Evolutionary conservation across 2,113 vertebrate species (phyloP).

Genomic region (Chitala chitala): DNA sequence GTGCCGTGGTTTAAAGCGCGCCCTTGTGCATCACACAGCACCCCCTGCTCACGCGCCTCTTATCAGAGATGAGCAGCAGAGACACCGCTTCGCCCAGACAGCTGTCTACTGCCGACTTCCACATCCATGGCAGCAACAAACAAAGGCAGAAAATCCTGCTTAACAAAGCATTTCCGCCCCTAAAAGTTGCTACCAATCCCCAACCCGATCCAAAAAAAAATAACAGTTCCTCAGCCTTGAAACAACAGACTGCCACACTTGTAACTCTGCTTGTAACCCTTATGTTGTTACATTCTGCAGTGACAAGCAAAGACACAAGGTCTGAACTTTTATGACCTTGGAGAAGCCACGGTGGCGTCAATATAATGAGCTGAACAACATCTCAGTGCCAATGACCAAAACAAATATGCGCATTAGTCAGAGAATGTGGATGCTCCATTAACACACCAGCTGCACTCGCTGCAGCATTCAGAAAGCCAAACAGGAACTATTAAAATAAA

Average conservation of each 20-base stretch:
- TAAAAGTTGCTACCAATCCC: not conserved
- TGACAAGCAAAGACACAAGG: not conserved
- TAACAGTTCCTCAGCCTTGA: not conserved
- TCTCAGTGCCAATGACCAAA: not conserved
- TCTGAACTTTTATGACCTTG: slow-evolving; percentile 5
- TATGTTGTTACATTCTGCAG: not conserved
- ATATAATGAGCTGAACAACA: not conserved
- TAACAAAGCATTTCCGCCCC: slow-evolving; percentile 25
- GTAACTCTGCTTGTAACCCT: not conserved
- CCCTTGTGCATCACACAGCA: slow-evolving; percentile 41
- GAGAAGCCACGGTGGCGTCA: not conserved
- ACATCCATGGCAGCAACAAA: slow-evolving; percentile 19
- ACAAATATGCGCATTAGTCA: not conserved
- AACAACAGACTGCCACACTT: not conserved
- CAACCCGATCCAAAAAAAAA: not conserved
- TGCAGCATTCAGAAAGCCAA: not conserved
- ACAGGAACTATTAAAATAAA: not conserved
- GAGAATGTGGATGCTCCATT: not conserved
- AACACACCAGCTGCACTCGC: not conserved
- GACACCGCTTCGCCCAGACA: slow-evolving; percentile 30
- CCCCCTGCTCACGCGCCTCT: slow-evolving; percentile 35
- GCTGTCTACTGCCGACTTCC: slow-evolving; percentile 15
- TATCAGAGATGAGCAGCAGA: slow-evolving; percentile 36
- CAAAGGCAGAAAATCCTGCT: slow-evolving; percentile 29
- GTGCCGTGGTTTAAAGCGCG: slow-evolving; percentile 29